Evolutionary conservation across 2,888 invertebrate species (phyloP).

Genomic region (Mellilla xanthometata): DNA sequence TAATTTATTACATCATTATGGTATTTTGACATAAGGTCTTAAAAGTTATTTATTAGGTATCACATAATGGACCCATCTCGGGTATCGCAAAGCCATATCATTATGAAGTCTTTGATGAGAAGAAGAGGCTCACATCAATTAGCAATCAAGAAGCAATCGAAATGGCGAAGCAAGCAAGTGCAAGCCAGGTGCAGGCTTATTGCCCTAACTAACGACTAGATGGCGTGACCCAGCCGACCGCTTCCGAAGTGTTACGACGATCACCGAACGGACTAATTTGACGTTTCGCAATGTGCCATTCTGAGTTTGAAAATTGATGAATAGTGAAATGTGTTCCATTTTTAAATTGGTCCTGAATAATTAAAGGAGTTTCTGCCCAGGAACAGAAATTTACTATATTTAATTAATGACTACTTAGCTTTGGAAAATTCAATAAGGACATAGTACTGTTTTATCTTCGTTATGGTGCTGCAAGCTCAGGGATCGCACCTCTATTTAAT

Average conservation of each 20-base stretch:
- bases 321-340: neutral
- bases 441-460: too few species aligned
- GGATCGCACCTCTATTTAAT: neutral
- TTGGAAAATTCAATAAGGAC: too few species aligned
- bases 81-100: too few species aligned
- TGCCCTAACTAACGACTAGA: conserved; percentile 20
- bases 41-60: too few species aligned
- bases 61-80: too few species aligned
- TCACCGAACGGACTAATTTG: conserved; percentile 21
- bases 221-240: conserved; percentile 40
- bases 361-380: too few species aligned
- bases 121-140: neutral
- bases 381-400: too few species aligned
- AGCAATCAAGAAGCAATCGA: neutral
- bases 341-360: too few species aligned
- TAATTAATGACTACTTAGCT: too few species aligned
- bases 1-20: too few species aligned
- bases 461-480: neutral
- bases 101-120: neutral
- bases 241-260: conserved; percentile 24
- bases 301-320: conserved; percentile 9
- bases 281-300: conserved; percentile 20
- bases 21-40: too few species aligned
- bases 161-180: conserved; percentile 3
- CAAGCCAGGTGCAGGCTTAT: conserved; percentile 14